Percentiles rank a stretch among this genome's conserved stretches.
phyloP scores from a whole-genome alignment of 1,140 invertebrate genomes.

The Nautilus pompilius region DNA sequence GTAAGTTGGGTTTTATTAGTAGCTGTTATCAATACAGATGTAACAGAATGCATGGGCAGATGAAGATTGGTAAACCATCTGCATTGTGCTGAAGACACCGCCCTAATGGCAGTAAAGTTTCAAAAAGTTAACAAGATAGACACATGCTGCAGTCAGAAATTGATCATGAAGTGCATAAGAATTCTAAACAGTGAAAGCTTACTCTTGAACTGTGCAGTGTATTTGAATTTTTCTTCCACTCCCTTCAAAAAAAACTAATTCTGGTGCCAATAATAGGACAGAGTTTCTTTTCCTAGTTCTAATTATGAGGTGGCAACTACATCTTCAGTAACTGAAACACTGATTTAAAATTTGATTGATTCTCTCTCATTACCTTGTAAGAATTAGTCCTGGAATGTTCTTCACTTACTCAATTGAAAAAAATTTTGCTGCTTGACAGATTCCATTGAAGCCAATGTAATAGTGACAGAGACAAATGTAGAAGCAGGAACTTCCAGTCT shows the following conservation, averaged over 20 bases:
- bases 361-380: neutral
- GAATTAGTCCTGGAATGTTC: neutral
- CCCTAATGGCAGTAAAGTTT: neutral
- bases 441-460: slow-evolving; percentile 94
- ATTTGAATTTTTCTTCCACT: neutral
- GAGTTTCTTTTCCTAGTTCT: neutral
- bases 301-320: neutral
- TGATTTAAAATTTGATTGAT: neutral
- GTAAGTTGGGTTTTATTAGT: too few relatives aligned
- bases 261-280: neutral
- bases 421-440: slow-evolving; percentile 61
- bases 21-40: too few relatives aligned
- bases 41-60: too few relatives aligned
- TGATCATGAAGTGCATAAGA: neutral
- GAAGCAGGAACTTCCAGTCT: slow-evolving; percentile 77
- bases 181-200: neutral
- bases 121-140: neutral
- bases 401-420: neutral
- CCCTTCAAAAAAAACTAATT: neutral
- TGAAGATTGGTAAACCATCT: neutral
- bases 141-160: neutral
- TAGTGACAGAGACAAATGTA: slow-evolving; percentile 81
- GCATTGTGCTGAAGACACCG: neutral
- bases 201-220: too few relatives aligned
- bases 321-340: neutral